Evolutionary conservation across 1,140 invertebrate species (phyloP).

Genomic region (Oreohelix idahoensis): DNA sequence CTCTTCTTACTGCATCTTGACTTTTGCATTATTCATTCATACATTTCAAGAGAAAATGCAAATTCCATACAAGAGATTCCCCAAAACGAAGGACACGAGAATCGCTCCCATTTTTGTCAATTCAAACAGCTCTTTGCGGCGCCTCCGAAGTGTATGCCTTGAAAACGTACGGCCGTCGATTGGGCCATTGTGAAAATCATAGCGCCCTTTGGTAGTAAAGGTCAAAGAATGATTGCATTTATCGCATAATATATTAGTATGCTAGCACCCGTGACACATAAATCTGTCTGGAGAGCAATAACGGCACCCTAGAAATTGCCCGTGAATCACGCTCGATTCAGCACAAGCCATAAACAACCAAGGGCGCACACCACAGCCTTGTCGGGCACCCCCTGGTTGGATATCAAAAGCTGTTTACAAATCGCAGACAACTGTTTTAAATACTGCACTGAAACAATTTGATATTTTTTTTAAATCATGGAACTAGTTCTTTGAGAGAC

Average conservation of each 20-base stretch:
- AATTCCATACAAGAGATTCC: conserved; percentile 15
- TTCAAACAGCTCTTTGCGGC: conserved; percentile 14
- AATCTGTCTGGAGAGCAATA: conserved; percentile 35
- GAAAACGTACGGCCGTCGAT: conserved; percentile 7
- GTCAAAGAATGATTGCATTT: conserved; percentile 32
- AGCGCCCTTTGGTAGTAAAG: conserved; percentile 30
- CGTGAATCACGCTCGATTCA: conserved; percentile 30
- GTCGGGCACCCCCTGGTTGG: background rate
- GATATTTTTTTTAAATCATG: background rate
- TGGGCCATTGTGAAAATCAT: conserved; percentile 33
- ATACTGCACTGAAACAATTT: background rate
- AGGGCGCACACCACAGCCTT: conserved; percentile 3
- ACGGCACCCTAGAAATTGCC: conserved; percentile 13
- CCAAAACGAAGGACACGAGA: conserved; percentile 9
- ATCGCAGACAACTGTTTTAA: background rate
- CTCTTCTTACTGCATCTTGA: conserved; percentile 8
- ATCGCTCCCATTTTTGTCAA: conserved; percentile 7
- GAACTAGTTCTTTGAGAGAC: background rate
- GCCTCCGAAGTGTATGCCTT: conserved; percentile 8
- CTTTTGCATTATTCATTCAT: conserved; percentile 13
- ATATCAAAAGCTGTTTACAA: conserved; percentile 13
- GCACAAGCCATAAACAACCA: conserved; percentile 14
- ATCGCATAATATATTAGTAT: conserved; percentile 37
- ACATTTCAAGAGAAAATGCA: conserved; percentile 17
- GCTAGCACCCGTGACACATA: conserved; percentile 31